Evolutionary conservation across 2,797 vertebrate species (phyloP).

Genomic region (Mastacembelus armatus): DNA sequence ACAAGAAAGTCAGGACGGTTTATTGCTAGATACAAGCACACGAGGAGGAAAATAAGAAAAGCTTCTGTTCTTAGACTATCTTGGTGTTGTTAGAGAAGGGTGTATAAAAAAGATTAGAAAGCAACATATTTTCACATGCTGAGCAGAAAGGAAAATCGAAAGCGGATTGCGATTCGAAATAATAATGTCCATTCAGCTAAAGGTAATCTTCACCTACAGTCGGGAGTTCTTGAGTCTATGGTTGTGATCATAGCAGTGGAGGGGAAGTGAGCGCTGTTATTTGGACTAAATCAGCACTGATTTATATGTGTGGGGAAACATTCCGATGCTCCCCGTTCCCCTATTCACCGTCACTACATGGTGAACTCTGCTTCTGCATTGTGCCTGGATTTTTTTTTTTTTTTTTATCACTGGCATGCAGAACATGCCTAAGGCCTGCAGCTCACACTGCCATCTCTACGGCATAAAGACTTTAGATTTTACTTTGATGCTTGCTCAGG

Average conservation of each 20-base stretch:
- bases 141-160: conserved; percentile 39
- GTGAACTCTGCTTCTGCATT: conserved; percentile 61
- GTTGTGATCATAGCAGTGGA: conserved; percentile 39
- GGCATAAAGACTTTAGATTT: conserved; percentile 70
- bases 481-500: conserved; percentile 68
- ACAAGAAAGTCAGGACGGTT: conserved; percentile 6
- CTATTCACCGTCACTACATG: conserved; percentile 51
- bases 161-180: conserved; percentile 38
- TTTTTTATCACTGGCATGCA: conserved; percentile 65
- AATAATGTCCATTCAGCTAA: conserved; percentile 47
- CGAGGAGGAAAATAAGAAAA: neutral
- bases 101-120: conserved; percentile 31
- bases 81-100: conserved; percentile 20
- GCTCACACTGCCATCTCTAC: conserved; percentile 64
- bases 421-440: conserved; percentile 74
- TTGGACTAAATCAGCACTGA: conserved; percentile 48
- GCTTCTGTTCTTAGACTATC: conserved; percentile 6
- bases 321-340: conserved; percentile 26
- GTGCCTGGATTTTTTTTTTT: conserved; percentile 56
- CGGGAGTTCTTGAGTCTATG: conserved; percentile 32
- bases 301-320: conserved; percentile 44
- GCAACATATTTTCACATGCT: conserved; percentile 36
- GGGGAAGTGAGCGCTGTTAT: conserved; percentile 39
- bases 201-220: conserved; percentile 58
- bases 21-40: neutral